Evolutionary conservation across 2,113 vertebrate species (phyloP).

Genomic region (Grallaria varia): DNA sequence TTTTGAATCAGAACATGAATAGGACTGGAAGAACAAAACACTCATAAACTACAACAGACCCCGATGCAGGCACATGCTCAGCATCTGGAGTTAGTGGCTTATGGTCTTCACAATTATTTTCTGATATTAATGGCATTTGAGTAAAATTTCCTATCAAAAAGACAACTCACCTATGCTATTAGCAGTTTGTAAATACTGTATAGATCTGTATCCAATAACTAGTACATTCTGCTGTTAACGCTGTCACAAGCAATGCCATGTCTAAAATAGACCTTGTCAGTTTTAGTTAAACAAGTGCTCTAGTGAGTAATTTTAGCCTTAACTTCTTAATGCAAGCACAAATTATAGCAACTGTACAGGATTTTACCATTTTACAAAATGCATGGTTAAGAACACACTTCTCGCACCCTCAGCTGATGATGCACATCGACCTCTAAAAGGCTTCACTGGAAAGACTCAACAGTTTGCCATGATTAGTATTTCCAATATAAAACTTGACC

Average conservation of each 20-base stretch:
- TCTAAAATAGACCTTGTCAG: neutral
- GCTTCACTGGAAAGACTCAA: neutral
- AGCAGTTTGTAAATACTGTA: slow-evolving; percentile 1
- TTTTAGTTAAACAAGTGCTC: neutral
- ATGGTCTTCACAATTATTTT: neutral
- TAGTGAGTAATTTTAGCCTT: neutral
- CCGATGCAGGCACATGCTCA: neutral
- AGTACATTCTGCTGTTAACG: neutral
- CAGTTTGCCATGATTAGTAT: neutral
- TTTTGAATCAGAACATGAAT: neutral
- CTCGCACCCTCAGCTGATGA: neutral
- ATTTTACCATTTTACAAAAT: neutral
- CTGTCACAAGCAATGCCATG: neutral
- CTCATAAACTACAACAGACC: neutral
- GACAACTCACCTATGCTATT: neutral
- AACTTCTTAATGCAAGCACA: neutral
- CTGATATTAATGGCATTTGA: neutral
- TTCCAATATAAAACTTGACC: neutral
- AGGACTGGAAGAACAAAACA: neutral
- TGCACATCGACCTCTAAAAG: neutral
- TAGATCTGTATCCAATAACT: neutral
- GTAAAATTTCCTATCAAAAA: neutral
- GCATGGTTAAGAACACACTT: neutral
- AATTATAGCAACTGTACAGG: neutral
- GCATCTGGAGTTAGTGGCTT: neutral